Evolutionary conservation across 2,797 vertebrate genomes (phyloP).

Genomic region (Hippopotamyrus pictus): DNA sequence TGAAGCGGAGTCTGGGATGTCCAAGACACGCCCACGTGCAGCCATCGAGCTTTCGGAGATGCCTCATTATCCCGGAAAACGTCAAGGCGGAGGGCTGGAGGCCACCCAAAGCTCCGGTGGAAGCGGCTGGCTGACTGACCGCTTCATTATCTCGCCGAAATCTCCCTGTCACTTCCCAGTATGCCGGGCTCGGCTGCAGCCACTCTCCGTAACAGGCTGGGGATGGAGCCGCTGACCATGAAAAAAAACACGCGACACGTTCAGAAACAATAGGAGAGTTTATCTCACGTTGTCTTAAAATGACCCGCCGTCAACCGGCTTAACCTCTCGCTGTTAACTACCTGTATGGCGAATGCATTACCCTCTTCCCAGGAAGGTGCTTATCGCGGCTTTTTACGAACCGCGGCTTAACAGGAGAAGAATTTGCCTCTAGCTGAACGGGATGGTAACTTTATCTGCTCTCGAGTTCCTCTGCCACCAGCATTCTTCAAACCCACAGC

Average conservation of each 20-base stretch:
- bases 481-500: background rate
- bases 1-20: background rate
- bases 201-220: background rate
- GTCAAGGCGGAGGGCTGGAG: background rate
- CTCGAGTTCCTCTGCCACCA: background rate
- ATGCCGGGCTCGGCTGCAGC: background rate
- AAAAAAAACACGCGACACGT: background rate
- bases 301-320: background rate
- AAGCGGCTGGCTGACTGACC: background rate
- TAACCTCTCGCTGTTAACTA: background rate
- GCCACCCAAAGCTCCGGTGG: background rate
- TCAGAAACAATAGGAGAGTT: background rate
- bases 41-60: background rate
- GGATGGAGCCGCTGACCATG: background rate
- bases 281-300: background rate
- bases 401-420: background rate
- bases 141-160: background rate
- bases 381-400: background rate
- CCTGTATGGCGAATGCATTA: background rate
- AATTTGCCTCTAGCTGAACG: background rate
- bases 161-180: background rate
- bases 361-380: background rate
- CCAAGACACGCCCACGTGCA: background rate
- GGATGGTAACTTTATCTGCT: background rate
- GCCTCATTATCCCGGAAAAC: slow-evolving; percentile 5